Evolutionary conservation across 2,888 invertebrate species (phyloP).

Genomic region (Quadroppia sp.): DNA sequence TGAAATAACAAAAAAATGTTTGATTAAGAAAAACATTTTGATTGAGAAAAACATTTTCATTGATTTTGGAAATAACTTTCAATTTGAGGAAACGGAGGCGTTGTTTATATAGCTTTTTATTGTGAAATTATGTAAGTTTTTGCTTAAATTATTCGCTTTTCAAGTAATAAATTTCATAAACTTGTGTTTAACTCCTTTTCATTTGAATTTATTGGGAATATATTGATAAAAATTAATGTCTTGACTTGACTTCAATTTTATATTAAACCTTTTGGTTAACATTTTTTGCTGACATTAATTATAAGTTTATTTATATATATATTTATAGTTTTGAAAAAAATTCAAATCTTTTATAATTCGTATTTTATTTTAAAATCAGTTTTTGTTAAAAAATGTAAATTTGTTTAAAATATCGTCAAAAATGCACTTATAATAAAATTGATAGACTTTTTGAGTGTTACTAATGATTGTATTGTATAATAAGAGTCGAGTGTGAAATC

Average conservation of each 20-base stretch:
- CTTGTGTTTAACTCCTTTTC: neutral
- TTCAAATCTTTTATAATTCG: too few relatives aligned
- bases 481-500: neutral
- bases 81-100: neutral
- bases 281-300: too few relatives aligned
- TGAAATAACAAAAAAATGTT: neutral
- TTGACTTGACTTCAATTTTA: too few relatives aligned
- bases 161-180: neutral
- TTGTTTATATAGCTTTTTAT: neutral
- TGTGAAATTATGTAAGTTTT: neutral
- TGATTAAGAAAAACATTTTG: neutral
- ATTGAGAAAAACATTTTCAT: neutral
- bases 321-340: too few relatives aligned
- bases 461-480: neutral
- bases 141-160: neutral
- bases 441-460: neutral
- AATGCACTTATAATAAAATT: too few relatives aligned
- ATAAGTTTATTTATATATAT: too few relatives aligned
- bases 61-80: neutral
- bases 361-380: too few relatives aligned
- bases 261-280: too few relatives aligned
- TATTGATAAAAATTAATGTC: neutral
- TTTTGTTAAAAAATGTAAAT: too few relatives aligned
- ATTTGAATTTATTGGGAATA: constrained; percentile 1
- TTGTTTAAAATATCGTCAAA: too few relatives aligned